These are phyloP conservation scores for Synchiropus splendidus DNA, from an alignment of 2,113 vertebrate genomes.

Conservation along the genomic window DNA sequence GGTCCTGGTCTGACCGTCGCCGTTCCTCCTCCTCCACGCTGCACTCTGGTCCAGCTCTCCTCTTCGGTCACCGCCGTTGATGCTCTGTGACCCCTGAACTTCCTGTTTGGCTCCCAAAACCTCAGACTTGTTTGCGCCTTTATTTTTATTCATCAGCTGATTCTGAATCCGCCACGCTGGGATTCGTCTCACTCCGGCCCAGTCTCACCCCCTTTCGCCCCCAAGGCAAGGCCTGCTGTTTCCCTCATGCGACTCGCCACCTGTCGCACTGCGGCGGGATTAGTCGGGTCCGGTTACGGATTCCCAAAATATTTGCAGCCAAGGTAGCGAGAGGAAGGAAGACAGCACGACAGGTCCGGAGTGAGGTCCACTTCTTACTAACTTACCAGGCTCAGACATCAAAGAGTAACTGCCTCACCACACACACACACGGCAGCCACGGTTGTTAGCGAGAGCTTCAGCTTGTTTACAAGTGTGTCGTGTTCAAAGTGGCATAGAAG, in stretches of 20 bases:
- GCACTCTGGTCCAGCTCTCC: conserved; percentile 13
- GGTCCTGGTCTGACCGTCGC: conserved; percentile 1
- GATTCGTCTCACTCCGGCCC: conserved; percentile 1
- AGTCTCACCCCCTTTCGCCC: no score
- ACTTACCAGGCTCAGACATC: no score
- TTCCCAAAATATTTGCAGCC: conserved; percentile 30
- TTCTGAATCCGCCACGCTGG: conserved; percentile 13
- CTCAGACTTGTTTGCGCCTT: conserved; percentile 1
- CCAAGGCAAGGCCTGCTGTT: no score
- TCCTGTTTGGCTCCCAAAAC: conserved; percentile 4
- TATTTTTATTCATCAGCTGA: conserved; percentile 15
- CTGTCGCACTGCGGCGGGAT: conserved; percentile 1
- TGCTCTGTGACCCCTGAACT: no score
- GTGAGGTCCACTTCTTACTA: no score
- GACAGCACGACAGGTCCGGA: background rate
- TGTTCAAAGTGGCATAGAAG: no score
- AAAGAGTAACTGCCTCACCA: no score
- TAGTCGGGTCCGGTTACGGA: conserved; percentile 32
- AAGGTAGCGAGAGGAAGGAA: background rate
- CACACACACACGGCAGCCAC: no score
- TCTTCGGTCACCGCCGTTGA: conserved; percentile 7
- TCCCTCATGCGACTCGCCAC: conserved; percentile 3
- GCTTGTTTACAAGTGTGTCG: no score
- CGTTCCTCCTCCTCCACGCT: conserved; percentile 17
- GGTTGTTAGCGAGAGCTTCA: no score